These are phyloP conservation scores for Osmoderma eremita DNA, from an alignment of 2,888 invertebrate genomes.

Conservation along the genomic window DNA sequence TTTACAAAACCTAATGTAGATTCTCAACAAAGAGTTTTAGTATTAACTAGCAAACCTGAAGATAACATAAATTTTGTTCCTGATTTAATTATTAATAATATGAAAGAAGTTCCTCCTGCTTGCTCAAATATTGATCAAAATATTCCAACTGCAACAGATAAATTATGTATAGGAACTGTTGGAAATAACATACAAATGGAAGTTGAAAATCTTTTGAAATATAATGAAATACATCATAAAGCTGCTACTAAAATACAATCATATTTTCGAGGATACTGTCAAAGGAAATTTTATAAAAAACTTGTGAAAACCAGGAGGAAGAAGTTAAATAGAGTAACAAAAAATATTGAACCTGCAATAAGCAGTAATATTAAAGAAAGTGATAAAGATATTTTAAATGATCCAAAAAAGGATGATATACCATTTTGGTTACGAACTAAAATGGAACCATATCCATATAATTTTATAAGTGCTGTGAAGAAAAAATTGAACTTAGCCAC, in stretches of 20 bases:
- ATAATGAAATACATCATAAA: constrained; percentile 24
- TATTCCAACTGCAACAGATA: constrained; percentile 6
- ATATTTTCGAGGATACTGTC: constrained; percentile 51
- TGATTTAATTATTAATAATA: constrained; percentile 33
- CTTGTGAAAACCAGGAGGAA: constrained; percentile 25
- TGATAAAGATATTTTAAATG: neutral
- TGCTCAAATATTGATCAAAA: constrained; percentile 33
- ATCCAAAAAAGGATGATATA: constrained; percentile 18
- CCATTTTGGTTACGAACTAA: constrained; percentile 62
- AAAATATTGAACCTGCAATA: constrained; percentile 24
- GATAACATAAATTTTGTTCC: constrained; percentile 20
- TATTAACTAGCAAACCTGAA: neutral
- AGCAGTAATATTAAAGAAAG: constrained; percentile 7
- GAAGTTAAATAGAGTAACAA: constrained; percentile 34
- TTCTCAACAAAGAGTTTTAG: neutral
- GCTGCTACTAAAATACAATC: constrained; percentile 54
- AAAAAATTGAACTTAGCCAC: constrained; percentile 64
- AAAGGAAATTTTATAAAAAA: constrained; percentile 45
- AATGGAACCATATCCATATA: constrained; percentile 68
- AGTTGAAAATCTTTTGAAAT: constrained; percentile 3
- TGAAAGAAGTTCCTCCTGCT: constrained; percentile 22
- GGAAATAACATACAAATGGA: neutral
- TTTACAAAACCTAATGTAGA: neutral
- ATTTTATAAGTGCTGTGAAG: constrained; percentile 70
- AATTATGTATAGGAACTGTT: neutral